Evolutionary conservation across 2,113 vertebrate genomes (phyloP).

Genomic region (Sciurus niger): DNA sequence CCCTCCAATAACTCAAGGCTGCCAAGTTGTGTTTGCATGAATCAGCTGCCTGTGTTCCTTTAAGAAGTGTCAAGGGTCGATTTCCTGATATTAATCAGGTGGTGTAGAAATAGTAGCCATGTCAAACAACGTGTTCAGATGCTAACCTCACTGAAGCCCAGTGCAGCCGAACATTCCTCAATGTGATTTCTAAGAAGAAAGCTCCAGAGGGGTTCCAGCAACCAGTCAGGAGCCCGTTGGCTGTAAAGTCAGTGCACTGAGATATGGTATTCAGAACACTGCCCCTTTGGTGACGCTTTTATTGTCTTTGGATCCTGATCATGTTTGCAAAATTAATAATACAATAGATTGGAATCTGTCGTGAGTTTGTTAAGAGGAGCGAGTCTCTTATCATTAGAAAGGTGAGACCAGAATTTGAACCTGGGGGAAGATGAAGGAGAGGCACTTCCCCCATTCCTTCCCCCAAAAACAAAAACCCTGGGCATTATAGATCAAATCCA

Average conservation of each 20-base stretch:
- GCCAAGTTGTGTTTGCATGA: conserved; percentile 26
- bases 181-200: conserved; percentile 57
- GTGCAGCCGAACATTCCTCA: conserved; percentile 11
- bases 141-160: conserved; percentile 68
- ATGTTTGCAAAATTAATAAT: conserved; percentile 57
- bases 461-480: background rate
- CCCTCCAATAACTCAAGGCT: background rate
- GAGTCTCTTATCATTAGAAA: background rate
- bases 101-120: conserved; percentile 57
- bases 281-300: background rate
- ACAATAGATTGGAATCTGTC: background rate
- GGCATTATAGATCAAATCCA: background rate
- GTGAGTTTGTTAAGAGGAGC: conserved; percentile 28
- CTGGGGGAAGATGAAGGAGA: background rate
- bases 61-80: conserved; percentile 61
- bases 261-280: background rate
- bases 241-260: background rate
- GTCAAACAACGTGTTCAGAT: conserved; percentile 67
- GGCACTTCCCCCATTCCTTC: background rate
- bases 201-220: background rate
- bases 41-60: conserved; percentile 48
- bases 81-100: conserved; percentile 73
- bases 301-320: background rate
- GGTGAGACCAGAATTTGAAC: background rate
- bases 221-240: conserved; percentile 1